Evolutionary conservation across 2,888 invertebrate species (phyloP).

Genomic region (Lumbricus terrestris): DNA sequence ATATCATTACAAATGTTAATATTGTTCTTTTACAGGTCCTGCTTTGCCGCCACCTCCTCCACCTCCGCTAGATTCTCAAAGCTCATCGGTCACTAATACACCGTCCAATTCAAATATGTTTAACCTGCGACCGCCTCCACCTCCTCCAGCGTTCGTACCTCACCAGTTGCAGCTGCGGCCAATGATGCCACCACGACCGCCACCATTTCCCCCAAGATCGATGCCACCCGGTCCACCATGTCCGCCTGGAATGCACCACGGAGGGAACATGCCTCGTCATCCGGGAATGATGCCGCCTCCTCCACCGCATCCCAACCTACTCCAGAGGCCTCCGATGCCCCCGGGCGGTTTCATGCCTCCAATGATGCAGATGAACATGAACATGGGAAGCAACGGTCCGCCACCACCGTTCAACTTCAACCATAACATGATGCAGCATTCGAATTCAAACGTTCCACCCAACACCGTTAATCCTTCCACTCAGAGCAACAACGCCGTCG

Average conservation of each 20-base stretch:
- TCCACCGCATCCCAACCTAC: constrained; percentile 26
- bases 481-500: neutral
- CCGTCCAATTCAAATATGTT: neutral
- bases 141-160: constrained; percentile 22
- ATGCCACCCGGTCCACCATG: constrained; percentile 50
- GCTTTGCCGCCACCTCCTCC: constrained; percentile 26
- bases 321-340: constrained; percentile 26
- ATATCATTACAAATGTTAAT: neutral
- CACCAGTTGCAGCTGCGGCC: constrained; percentile 29
- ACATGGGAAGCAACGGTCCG: neutral
- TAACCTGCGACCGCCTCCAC: constrained; percentile 24
- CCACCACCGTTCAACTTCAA: constrained; percentile 3
- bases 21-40: neutral
- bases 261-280: constrained; percentile 45
- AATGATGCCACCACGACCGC: constrained; percentile 36
- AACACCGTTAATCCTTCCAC: neutral
- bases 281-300: constrained; percentile 24
- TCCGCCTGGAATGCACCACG: constrained; percentile 45
- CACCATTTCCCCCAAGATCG: constrained; percentile 41
- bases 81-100: neutral
- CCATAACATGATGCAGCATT: neutral
- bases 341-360: constrained; percentile 30
- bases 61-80: constrained; percentile 18
- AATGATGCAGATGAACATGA: constrained; percentile 27
- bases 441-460: neutral